Conservation (phyloP, 2,888 invertebrate species). For the Furcula furcula region DNA sequence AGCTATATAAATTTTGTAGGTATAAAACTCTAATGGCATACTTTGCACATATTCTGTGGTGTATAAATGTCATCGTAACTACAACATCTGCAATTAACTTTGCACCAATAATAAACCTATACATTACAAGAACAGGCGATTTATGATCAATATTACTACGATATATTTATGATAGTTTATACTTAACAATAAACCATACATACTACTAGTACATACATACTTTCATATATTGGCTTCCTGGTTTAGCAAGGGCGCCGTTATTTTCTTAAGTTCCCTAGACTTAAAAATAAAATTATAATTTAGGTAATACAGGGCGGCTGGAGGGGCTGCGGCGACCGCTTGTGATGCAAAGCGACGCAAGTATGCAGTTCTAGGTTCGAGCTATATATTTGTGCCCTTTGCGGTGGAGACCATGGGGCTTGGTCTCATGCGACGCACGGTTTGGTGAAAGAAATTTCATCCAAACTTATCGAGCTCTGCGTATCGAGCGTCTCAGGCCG, state of each 20-base stretch:
- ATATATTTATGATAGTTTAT: slow-evolving; percentile 8
- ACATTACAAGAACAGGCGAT: slow-evolving; percentile 2
- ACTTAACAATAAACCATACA: neutral
- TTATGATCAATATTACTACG: slow-evolving; percentile 3
- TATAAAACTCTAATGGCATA: neutral
- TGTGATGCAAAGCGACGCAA: too few relatives aligned
- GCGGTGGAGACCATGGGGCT: too few relatives aligned
- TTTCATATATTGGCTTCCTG: slow-evolving; percentile 21
- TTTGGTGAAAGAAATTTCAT: too few relatives aligned
- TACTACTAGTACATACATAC: slow-evolving; percentile 2
- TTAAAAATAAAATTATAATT: too few relatives aligned
- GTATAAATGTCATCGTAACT: slow-evolving; percentile 11
- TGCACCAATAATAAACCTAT: neutral
- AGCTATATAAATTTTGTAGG: neutral
- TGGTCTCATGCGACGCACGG: too few relatives aligned
- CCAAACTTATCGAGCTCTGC: too few relatives aligned
- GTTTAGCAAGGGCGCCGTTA: slow-evolving; percentile 8
- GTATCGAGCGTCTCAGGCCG: too few relatives aligned
- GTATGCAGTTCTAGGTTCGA: too few relatives aligned
- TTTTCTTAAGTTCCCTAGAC: neutral
- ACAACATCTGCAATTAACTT: slow-evolving; percentile 4
- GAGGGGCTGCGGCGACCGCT: too few relatives aligned
- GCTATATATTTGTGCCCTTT: too few relatives aligned
- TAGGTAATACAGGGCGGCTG: too few relatives aligned
- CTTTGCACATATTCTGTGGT: slow-evolving; percentile 9